Conservation (phyloP, 2,888 invertebrate species). For the Leucozona laternaria region DNA sequence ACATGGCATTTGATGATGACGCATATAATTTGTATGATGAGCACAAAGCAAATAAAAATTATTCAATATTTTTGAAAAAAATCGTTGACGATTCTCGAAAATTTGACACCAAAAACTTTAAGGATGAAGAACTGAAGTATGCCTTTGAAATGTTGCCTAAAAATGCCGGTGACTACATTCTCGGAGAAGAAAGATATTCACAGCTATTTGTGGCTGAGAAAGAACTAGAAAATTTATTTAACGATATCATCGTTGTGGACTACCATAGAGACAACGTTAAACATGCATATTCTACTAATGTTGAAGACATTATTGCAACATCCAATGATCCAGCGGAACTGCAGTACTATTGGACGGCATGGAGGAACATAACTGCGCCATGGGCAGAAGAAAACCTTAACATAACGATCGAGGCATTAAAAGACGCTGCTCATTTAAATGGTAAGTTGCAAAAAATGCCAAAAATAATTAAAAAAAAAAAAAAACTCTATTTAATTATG, state of each 20-base stretch:
- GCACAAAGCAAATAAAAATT: neutral
- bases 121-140: too few species aligned
- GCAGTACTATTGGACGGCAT: conserved; percentile 58
- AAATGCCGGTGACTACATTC: neutral
- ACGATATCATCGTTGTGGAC: neutral
- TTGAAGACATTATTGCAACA: conserved; percentile 29
- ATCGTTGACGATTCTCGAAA: neutral
- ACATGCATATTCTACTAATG: conserved; percentile 12
- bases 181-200: neutral
- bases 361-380: conserved; percentile 72
- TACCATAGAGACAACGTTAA: neutral
- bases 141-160: neutral
- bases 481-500: neutral
- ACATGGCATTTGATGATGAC: neutral
- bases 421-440: neutral
- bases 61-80: neutral
- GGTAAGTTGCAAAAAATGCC: neutral
- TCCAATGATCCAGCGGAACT: conserved; percentile 56
- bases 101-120: too few species aligned
- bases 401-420: neutral
- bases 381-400: conserved; percentile 76
- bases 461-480: too few species aligned
- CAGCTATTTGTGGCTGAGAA: neutral
- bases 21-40: neutral
- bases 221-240: neutral